Conservation (phyloP, 2,888 invertebrate species). For the Sylvicola cinctus region DNA sequence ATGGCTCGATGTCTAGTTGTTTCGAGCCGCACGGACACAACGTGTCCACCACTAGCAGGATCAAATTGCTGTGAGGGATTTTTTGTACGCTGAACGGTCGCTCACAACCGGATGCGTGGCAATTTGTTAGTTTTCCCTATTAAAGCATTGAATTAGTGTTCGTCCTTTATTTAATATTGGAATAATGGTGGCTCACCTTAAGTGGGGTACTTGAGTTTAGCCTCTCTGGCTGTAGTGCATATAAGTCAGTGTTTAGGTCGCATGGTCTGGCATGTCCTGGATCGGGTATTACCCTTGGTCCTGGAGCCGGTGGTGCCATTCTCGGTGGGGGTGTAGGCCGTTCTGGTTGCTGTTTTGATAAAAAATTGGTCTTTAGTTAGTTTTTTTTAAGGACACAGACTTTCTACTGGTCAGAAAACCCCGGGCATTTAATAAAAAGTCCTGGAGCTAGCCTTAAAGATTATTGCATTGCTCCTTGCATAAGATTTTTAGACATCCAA, state of each 20-base stretch:
- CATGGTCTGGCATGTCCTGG: conserved; percentile 52
- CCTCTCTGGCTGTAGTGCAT: conserved; percentile 60
- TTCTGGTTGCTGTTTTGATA: conserved; percentile 16
- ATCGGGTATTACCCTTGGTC: conserved; percentile 28
- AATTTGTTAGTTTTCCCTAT: conserved; percentile 65
- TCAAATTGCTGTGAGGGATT: conserved; percentile 75
- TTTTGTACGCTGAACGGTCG: conserved; percentile 84
- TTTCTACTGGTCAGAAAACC: too few species aligned
- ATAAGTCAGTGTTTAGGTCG: conserved; percentile 72
- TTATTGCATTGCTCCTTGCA: too few species aligned
- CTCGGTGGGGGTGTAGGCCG: too few species aligned
- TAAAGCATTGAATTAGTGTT: conserved; percentile 1
- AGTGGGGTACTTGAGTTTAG: conserved; percentile 63
- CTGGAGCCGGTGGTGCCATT: conserved; percentile 18
- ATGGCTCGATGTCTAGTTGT: conserved; percentile 60
- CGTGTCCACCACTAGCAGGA: conserved; percentile 72
- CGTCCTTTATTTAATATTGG: background rate
- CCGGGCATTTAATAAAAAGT: too few species aligned
- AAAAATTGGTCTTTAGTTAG: background rate
- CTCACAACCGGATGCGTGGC: conserved; percentile 72
- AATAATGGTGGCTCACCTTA: conserved; percentile 26
- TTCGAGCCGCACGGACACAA: conserved; percentile 76
- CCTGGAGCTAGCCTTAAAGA: too few species aligned
- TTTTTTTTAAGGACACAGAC: background rate
- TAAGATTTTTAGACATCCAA: too few species aligned